Evolutionary conservation across 2,888 invertebrate species (phyloP).

Genomic region (Caenorhabditis sp.): DNA sequence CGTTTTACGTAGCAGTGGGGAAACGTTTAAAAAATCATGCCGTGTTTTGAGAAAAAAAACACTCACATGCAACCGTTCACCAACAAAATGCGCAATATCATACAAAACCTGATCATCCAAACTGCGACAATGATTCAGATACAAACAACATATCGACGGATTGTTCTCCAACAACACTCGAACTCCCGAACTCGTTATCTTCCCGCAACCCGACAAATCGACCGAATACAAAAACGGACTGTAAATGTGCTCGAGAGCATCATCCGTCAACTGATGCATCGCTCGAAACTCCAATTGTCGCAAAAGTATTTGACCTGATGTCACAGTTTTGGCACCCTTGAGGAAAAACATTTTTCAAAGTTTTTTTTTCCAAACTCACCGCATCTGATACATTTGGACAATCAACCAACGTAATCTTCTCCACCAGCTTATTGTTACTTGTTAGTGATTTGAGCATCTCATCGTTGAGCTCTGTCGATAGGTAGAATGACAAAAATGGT

Average conservation of each 20-base stretch:
- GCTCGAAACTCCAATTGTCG: slow-evolving; percentile 57
- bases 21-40: no score
- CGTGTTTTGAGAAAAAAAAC: no score
- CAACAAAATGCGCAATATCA: slow-evolving; percentile 66
- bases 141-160: slow-evolving; percentile 60
- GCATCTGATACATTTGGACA: slow-evolving; percentile 64
- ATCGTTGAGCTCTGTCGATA: slow-evolving; percentile 55
- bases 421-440: slow-evolving; percentile 54
- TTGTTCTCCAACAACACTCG: slow-evolving; percentile 59
- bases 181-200: slow-evolving; percentile 60
- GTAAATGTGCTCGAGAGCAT: slow-evolving; percentile 54
- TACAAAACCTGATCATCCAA: slow-evolving; percentile 68
- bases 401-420: slow-evolving; percentile 64
- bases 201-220: slow-evolving; percentile 67
- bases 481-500: slow-evolving; percentile 60
- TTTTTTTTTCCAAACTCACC: slow-evolving; percentile 19
- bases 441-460: slow-evolving; percentile 52
- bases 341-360: background rate
- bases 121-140: slow-evolving; percentile 63
- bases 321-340: slow-evolving; percentile 58
- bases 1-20: no score
- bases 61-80: slow-evolving; percentile 54
- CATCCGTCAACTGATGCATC: slow-evolving; percentile 58
- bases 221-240: slow-evolving; percentile 57
- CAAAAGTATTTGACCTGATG: slow-evolving; percentile 53